Percentiles rank a stretch among this genome's conserved stretches.
These are phyloP conservation scores for Caiman crocodilus DNA, from an alignment of 2,797 vertebrate genomes.

Conservation along the genomic window DNA sequence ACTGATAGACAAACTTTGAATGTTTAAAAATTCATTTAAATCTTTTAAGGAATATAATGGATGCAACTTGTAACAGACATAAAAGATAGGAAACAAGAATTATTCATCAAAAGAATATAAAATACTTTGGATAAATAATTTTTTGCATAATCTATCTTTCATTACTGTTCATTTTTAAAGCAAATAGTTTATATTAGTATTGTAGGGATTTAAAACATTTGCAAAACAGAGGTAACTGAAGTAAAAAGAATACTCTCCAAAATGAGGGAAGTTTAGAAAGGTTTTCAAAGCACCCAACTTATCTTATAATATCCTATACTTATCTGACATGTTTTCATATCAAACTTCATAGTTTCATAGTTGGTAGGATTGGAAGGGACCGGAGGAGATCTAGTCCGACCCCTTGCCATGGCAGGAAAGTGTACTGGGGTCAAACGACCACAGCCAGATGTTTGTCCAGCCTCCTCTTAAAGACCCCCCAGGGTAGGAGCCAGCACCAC, in stretches of 20 bases:
- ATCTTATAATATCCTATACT: not conserved
- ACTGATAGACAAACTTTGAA: not conserved
- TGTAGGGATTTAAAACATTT: not conserved
- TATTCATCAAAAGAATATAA: not conserved
- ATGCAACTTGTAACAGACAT: not conserved
- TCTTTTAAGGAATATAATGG: not conserved
- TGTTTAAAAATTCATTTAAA: not conserved
- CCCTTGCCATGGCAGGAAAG: too few species aligned
- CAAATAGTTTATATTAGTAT: not conserved
- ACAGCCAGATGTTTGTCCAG: too few species aligned
- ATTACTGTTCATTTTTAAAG: not conserved
- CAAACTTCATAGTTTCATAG: not conserved
- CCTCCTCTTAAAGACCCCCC: too few species aligned
- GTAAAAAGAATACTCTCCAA: accelerated
- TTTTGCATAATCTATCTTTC: not conserved
- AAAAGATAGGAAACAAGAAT: not conserved
- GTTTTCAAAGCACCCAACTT: not conserved
- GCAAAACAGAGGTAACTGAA: not conserved
- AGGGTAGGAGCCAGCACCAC: too few species aligned
- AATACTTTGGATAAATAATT: not conserved
- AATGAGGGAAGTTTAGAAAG: not conserved
- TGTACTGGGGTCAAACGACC: too few species aligned
- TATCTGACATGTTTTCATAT: not conserved
- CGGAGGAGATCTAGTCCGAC: too few species aligned
- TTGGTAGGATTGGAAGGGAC: not conserved